Evolutionary conservation across 2,888 invertebrate genomes (phyloP).

Genomic region (Lumbricus terrestris): DNA sequence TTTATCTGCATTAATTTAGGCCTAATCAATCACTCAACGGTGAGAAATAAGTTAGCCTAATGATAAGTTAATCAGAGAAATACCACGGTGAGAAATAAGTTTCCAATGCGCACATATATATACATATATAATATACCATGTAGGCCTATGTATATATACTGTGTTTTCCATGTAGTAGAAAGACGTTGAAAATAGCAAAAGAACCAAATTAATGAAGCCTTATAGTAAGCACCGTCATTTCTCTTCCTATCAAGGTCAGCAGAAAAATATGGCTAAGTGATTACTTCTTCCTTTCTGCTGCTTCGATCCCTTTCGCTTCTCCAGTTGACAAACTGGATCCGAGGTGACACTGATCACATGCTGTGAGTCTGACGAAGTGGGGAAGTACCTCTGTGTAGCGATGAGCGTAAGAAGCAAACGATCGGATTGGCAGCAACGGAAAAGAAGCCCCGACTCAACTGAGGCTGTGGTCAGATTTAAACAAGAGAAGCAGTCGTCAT

Average conservation of each 20-base stretch:
- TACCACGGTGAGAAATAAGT: background rate
- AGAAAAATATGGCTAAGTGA: background rate
- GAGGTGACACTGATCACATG: background rate
- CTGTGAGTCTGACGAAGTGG: background rate
- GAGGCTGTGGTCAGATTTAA: too few relatives aligned
- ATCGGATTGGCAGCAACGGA: too few relatives aligned
- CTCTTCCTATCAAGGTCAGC: background rate
- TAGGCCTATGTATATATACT: background rate
- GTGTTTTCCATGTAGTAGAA: background rate
- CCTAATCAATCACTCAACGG: background rate
- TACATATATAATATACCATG: background rate
- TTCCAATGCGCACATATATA: too few relatives aligned
- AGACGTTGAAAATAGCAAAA: background rate
- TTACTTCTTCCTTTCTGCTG: background rate
- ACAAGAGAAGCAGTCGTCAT: too few relatives aligned
- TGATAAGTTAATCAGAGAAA: too few relatives aligned
- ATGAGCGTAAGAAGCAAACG: background rate
- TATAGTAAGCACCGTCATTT: background rate
- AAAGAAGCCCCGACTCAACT: too few relatives aligned
- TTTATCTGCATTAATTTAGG: too few relatives aligned
- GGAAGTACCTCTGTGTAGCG: too few relatives aligned
- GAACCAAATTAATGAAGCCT: background rate
- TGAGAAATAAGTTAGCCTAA: background rate
- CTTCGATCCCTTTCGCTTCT: background rate
- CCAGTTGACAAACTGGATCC: too few relatives aligned